phyloP scores from a whole-genome alignment of 2,888 invertebrate genomes.

The Drosophila meridionalis region DNA sequence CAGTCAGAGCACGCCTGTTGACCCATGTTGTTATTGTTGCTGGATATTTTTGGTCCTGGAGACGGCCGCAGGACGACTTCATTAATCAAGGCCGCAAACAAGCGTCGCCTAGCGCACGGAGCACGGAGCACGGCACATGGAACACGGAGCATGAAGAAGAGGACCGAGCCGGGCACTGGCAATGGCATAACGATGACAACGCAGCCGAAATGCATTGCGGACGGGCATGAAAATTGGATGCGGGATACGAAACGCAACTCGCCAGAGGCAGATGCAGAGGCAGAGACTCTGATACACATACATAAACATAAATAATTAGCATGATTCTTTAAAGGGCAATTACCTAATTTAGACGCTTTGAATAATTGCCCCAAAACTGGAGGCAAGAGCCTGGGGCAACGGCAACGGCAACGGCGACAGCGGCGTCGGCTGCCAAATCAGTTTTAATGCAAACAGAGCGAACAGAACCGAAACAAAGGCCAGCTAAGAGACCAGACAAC shows the following conservation, averaged over 20 bases:
- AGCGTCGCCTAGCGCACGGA: conserved; percentile 44
- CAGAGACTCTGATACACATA: conserved; percentile 22
- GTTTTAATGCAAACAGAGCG: conserved; percentile 55
- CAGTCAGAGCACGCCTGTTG: conserved; percentile 43
- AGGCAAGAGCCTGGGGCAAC: conserved; percentile 17
- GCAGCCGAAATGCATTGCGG: conserved; percentile 58
- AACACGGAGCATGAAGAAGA: conserved; percentile 4
- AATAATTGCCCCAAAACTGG: conserved; percentile 70
- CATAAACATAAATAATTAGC: conserved; percentile 80
- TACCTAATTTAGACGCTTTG: conserved; percentile 81
- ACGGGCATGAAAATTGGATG: background rate
- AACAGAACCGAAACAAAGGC: conserved; percentile 1
- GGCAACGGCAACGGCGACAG: conserved; percentile 10
- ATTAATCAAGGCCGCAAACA: conserved; percentile 81
- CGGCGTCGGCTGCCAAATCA: conserved; percentile 53
- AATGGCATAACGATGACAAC: conserved; percentile 38
- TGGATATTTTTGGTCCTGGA: conserved; percentile 24
- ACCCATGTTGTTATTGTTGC: conserved; percentile 40
- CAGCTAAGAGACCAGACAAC: conserved; percentile 16
- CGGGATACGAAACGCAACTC: conserved; percentile 13
- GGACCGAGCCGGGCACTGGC: background rate
- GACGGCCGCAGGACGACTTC: conserved; percentile 76
- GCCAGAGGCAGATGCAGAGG: conserved; percentile 11
- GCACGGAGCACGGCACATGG: conserved; percentile 3
- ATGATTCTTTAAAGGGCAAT: conserved; percentile 82